Evolutionary conservation across 2,888 invertebrate genomes (phyloP).

Genomic region (Caenorhabditis sp.): DNA sequence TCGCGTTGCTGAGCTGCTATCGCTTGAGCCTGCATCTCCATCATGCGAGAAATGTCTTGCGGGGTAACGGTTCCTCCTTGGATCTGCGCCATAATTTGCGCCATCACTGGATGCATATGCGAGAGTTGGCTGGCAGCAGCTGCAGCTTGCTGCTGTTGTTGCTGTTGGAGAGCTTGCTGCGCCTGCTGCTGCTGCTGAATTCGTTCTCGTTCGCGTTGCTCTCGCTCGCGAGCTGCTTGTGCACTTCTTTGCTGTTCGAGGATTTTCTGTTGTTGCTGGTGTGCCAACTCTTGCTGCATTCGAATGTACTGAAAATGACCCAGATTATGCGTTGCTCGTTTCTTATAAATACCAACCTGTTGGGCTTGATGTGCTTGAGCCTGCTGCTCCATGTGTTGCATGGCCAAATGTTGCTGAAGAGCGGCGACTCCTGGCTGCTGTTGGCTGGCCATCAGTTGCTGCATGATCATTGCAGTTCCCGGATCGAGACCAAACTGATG

Average conservation of each 20-base stretch:
- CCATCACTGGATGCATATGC: constrained; percentile 9
- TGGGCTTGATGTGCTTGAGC: constrained; percentile 2
- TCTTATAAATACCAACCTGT: background rate
- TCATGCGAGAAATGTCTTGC: constrained; percentile 2
- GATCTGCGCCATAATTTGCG: constrained; percentile 1
- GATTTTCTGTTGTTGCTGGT: constrained; percentile 6
- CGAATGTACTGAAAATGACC: constrained; percentile 14
- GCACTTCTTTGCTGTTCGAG: constrained; percentile 23
- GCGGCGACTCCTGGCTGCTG: background rate
- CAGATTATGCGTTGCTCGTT: background rate
- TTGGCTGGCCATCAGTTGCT: constrained; percentile 17
- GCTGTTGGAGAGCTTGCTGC: constrained; percentile 19
- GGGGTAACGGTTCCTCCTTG: background rate
- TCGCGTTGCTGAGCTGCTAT: constrained; percentile 1
- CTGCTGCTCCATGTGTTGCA: constrained; percentile 22
- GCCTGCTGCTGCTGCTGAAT: constrained; percentile 20
- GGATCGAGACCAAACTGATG: constrained; percentile 9
- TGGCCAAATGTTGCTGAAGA: constrained; percentile 6
- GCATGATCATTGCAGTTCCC: constrained; percentile 15
- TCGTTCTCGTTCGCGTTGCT: constrained; percentile 28
- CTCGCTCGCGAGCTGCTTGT: constrained; percentile 16
- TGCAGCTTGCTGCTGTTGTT: constrained; percentile 31
- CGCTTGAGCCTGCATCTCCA: constrained; percentile 10
- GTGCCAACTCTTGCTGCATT: constrained; percentile 31
- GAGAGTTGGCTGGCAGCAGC: constrained; percentile 20